A percentile compares a stretch with the other conserved stretches of the same genome.
phyloP scores from a whole-genome alignment of 2,113 vertebrate species.

The Gallinago jamesoni region DNA sequence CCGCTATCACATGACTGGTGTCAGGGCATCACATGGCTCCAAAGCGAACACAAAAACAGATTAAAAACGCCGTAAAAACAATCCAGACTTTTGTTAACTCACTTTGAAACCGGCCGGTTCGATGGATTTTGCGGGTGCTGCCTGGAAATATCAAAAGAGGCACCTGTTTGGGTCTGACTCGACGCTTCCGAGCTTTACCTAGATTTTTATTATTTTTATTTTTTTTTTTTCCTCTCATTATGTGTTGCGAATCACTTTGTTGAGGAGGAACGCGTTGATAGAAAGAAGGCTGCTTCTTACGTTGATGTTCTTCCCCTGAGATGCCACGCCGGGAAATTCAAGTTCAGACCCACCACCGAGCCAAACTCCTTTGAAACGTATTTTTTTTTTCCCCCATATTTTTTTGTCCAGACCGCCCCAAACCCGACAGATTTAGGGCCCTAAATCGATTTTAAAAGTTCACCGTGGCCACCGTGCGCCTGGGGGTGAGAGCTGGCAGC shows the following conservation, averaged over 20 bases:
- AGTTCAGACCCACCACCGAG: not conserved
- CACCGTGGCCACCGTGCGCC: not conserved
- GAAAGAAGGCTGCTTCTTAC: not conserved
- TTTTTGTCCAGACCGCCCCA: not conserved
- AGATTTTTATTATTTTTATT: not conserved
- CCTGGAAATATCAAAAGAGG: not conserved
- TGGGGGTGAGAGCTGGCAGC: not conserved
- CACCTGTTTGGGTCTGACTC: conserved; percentile 10
- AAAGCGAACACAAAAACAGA: conserved; percentile 76
- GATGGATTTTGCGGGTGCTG: not conserved
- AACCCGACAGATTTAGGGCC: not conserved
- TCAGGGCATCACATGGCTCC: conserved; percentile 81
- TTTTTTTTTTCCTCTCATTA: not conserved
- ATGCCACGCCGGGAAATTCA: not conserved
- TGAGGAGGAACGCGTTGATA: not conserved
- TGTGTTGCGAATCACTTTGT: not conserved
- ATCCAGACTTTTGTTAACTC: conserved; percentile 73
- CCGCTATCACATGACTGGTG: conserved; percentile 80
- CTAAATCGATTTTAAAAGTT: not conserved
- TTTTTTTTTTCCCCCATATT: not conserved
- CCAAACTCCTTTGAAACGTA: not conserved
- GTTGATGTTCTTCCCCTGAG: not conserved
- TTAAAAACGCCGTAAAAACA: conserved; percentile 77
- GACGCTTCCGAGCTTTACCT: conserved; percentile 17
- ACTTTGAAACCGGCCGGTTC: conserved; percentile 9